These are phyloP conservation scores for Apis dorsata DNA, from an alignment of 1,140 invertebrate genomes.

Conservation along the genomic window DNA sequence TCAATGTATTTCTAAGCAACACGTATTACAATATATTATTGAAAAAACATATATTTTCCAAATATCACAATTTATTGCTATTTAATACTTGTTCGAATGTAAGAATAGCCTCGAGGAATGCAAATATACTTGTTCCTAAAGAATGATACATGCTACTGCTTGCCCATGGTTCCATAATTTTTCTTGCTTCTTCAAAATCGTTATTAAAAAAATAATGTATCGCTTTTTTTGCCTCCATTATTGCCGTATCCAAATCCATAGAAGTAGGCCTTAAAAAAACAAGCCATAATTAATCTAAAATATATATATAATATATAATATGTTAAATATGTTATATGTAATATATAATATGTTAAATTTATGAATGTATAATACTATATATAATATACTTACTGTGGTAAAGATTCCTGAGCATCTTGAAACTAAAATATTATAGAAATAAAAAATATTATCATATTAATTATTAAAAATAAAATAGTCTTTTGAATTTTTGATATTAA, in stretches of 20 bases:
- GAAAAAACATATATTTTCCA: neutral
- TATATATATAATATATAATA: conserved; percentile 39
- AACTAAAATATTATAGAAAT: conserved; percentile 71
- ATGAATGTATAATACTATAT: conserved; percentile 45
- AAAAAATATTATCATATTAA: neutral
- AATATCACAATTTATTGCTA: conserved; percentile 13
- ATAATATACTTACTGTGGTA: conserved; percentile 66
- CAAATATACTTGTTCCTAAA: conserved; percentile 92
- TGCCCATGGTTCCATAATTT: conserved; percentile 88
- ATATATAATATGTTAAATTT: neutral
- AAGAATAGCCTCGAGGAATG: conserved; percentile 95
- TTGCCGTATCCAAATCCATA: conserved; percentile 84
- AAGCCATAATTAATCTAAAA: neutral
- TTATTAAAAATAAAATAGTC: neutral
- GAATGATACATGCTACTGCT: conserved; percentile 94
- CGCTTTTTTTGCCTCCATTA: conserved; percentile 86
- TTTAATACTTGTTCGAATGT: conserved; percentile 91
- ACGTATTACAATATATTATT: conserved; percentile 30
- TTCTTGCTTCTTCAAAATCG: conserved; percentile 89
- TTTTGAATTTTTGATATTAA: neutral
- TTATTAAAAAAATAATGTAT: conserved; percentile 94
- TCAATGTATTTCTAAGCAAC: conserved; percentile 84
- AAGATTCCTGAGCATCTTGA: conserved; percentile 77
- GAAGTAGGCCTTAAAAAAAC: conserved; percentile 70
- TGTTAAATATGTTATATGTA: no score